phyloP scores from a whole-genome alignment of 1,140 invertebrate genomes.

The Tetramorium simillimum region DNA sequence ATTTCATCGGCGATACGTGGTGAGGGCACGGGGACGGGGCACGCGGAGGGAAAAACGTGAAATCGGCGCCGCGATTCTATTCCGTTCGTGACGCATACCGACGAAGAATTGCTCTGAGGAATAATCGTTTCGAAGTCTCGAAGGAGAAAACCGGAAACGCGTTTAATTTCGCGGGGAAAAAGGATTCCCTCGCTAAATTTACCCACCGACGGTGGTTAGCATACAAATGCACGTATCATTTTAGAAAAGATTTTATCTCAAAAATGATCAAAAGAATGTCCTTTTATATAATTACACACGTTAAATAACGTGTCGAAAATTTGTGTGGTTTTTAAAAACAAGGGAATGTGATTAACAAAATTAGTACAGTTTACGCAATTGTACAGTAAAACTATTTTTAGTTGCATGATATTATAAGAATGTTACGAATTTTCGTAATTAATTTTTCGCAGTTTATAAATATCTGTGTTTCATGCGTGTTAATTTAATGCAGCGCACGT shows the following conservation, averaged over 20 bases:
- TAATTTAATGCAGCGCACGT: neutral
- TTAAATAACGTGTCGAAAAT: neutral
- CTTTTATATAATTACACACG: neutral
- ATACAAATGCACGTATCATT: conserved; percentile 11
- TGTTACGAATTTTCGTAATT: neutral
- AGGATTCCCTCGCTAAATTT: conserved; percentile 15
- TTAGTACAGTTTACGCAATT: neutral
- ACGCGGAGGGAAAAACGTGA: conserved; percentile 22
- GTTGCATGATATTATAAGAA: neutral
- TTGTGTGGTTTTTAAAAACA: neutral
- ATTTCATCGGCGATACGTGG: conserved; percentile 46
- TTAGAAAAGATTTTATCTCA: neutral
- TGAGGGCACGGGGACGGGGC: neutral
- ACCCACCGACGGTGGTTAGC: neutral
- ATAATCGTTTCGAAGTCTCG: conserved; percentile 32
- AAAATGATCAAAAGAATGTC: neutral
- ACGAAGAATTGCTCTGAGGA: conserved; percentile 3
- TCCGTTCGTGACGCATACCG: conserved; percentile 26
- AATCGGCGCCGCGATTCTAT: conserved; percentile 43
- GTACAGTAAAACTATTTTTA: neutral
- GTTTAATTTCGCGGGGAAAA: conserved; percentile 21
- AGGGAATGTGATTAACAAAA: neutral
- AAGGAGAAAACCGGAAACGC: conserved; percentile 16
- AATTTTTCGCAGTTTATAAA: neutral
- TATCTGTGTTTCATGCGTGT: conserved; percentile 6